Conservation (phyloP, 2,797 vertebrate species). For the Tarsius wallacei region DNA sequence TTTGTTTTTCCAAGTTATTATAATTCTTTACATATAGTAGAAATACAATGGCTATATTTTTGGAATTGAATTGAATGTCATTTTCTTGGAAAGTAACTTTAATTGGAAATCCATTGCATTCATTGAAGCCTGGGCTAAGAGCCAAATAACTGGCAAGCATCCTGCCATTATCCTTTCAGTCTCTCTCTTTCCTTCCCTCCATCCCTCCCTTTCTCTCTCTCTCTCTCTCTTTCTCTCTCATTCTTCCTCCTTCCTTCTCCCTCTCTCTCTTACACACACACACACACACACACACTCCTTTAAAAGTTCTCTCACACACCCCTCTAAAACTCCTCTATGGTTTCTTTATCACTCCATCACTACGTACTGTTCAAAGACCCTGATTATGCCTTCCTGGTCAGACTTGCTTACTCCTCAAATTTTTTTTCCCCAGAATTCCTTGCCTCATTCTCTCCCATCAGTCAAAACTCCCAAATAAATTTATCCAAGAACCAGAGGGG, state of each 20-base stretch:
- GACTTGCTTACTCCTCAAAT: background rate
- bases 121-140: constrained; percentile 31
- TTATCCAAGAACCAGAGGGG: background rate
- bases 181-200: background rate
- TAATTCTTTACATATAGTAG: background rate
- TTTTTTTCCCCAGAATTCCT: background rate
- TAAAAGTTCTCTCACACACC: background rate
- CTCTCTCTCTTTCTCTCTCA: background rate
- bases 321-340: background rate
- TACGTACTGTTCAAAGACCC: background rate
- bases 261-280: background rate
- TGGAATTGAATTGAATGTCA: background rate
- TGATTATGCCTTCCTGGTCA: background rate
- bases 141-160: background rate
- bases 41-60: constrained; percentile 32
- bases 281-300: background rate
- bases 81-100: constrained; percentile 69
- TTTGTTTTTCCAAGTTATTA: constrained; percentile 36
- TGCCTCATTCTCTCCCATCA: background rate
- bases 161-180: background rate
- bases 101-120: constrained; percentile 64
- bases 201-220: background rate
- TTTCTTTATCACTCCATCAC: background rate
- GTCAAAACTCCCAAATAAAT: background rate
- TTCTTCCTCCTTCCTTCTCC: background rate